Evolutionary conservation across 2,888 invertebrate species (phyloP).

Genomic region (Eulithis testata): DNA sequence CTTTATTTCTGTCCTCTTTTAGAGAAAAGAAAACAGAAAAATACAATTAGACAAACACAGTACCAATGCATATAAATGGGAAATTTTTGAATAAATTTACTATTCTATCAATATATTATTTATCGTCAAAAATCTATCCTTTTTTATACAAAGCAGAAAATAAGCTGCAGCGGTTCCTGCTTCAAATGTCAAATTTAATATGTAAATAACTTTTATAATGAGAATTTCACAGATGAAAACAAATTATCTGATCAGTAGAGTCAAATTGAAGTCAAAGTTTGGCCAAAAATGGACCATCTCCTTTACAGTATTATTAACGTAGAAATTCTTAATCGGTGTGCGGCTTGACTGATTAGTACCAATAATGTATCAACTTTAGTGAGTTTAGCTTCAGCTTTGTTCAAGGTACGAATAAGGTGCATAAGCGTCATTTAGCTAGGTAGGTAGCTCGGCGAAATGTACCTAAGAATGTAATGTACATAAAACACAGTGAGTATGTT

Average conservation of each 20-base stretch:
- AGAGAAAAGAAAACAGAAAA: conserved; percentile 31
- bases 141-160: no score
- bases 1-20: conserved; percentile 38
- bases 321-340: conserved; percentile 23
- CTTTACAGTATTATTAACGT: no score
- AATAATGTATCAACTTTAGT: conserved; percentile 18
- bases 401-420: conserved; percentile 4
- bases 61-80: conserved; percentile 17
- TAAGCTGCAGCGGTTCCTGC: no score
- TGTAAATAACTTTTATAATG: no score
- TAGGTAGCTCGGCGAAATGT: conserved; percentile 23
- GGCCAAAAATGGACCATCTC: background rate
- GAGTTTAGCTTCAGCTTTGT: conserved; percentile 18
- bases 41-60: conserved; percentile 23
- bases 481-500: background rate
- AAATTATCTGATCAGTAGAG: no score
- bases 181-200: no score
- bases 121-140: no score
- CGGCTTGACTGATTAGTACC: conserved; percentile 22
- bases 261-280: no score
- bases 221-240: no score
- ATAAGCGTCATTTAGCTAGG: conserved; percentile 24
- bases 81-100: conserved; percentile 10
- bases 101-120: no score
- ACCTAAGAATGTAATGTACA: conserved; percentile 15